Evolutionary conservation across 2,113 vertebrate species (phyloP), one percentile per base, ranked within the genome.

Genomic region (Xiphias gladius): DNA sequence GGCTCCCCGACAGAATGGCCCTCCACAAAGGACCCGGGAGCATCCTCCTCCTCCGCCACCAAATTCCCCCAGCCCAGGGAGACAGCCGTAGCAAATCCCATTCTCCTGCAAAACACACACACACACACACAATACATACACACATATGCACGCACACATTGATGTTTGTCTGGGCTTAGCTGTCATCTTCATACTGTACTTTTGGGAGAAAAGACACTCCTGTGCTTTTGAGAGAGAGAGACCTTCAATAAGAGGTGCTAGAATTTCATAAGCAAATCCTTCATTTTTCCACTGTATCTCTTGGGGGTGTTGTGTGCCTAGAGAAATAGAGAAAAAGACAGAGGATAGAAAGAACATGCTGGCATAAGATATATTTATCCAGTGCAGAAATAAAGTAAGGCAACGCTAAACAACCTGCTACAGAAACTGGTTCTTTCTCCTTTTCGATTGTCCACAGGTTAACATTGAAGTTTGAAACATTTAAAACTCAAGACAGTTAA

Each of bases 61-160:
- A 87, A 85, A 91, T 87, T 91, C 81, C 75, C 85, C 61, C 75
- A 81, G 86, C 84, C 84, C 70, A 17, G 79, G 73, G 86, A 92
- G 92, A 93, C 91, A 92, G 76, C 85, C 86, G 28, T 86, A 54
- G 91, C 82, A 90, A 92, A 94, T 92, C 91, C 90, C 75, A 89
- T 92, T 91, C 80, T 91, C 87, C 73, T 88, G 71, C 62, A 76
- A 39, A 3, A 43, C 37, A 83, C 55, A 58, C 72, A 77, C 66
- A 63, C 64, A 74, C 22, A 24, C 4, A 4, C 63, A 76, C 77
- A 77, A 35, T 35, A 35, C 6, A 50, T 35, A 57, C 54, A 61
- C 81, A 91, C 41, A 65, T 22, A 59, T 37, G 62, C 62, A 58
- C 4, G 4, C 63, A 76, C 77, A 77, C 81, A 54, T 22, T 76